Percentiles rank a stretch among this genome's conserved stretches.
These are phyloP conservation scores for Pygocentrus nattereri DNA, from an alignment of 2,797 vertebrate genomes.

Conservation along the genomic window DNA sequence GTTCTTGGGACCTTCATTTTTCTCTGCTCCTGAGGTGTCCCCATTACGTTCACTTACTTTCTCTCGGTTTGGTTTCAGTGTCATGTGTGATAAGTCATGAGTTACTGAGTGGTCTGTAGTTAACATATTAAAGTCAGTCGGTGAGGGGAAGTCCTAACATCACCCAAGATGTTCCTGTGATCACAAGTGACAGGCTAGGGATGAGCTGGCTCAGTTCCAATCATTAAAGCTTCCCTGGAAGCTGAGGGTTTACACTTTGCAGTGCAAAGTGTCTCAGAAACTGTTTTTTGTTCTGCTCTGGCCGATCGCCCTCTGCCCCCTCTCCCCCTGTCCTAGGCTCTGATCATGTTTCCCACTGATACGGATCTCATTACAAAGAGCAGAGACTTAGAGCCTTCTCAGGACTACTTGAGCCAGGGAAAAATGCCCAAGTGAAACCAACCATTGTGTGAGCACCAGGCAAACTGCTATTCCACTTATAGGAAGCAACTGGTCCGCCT, in stretches of 20 bases:
- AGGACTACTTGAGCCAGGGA: constrained; percentile 33
- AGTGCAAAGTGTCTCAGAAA: constrained; percentile 64
- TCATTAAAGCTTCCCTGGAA: constrained; percentile 30
- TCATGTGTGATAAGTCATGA: constrained; percentile 35
- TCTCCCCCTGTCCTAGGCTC: constrained; percentile 60
- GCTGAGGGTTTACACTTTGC: constrained; percentile 11
- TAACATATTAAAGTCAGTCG: constrained; percentile 40
- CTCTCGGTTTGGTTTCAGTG: background rate
- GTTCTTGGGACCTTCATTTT: background rate
- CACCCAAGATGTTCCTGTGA: constrained; percentile 36
- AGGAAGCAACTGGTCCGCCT: constrained; percentile 72
- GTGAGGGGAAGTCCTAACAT: background rate
- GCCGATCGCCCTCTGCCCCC: constrained; percentile 55
- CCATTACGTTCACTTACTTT: too few relatives aligned
- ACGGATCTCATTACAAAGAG: constrained; percentile 82
- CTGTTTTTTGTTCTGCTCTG: constrained; percentile 66
- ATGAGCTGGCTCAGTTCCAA: constrained; percentile 33
- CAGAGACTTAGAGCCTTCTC: constrained; percentile 72
- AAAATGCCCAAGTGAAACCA: constrained; percentile 36
- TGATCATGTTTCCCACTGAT: constrained; percentile 79
- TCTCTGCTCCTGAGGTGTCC: background rate
- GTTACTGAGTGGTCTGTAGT: constrained; percentile 43
- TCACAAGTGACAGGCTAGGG: constrained; percentile 45
- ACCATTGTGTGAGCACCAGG: constrained; percentile 39
- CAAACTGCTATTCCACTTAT: constrained; percentile 58